Base-by-base conservation (phyloP, 2,113 vertebrate genomes). In the Phylloscopus trochiloides region DNA sequence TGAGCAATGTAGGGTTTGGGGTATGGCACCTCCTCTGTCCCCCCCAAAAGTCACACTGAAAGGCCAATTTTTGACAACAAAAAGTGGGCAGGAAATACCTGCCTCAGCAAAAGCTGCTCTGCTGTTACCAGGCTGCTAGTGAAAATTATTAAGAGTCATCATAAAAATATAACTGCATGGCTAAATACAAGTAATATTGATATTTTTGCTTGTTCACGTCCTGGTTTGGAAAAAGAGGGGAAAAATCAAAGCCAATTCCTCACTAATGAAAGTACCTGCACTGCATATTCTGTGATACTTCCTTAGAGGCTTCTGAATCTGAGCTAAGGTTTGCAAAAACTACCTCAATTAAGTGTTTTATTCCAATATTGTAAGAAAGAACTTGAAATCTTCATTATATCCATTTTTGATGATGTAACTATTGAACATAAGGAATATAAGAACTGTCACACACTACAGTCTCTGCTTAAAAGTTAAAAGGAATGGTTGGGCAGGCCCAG, bases 391-490 rank as follows among this genome's bases (percentile, higher is more conserved):
- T 50, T 24, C 20, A 34, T 51, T 31, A 20, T 4, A 20, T 6
- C 8, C 47, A 14, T 18, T 22, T 77, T 38, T 3, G 10, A 77
- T 9, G 31, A 36, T 19, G 10, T 5, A 66, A 52, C 9, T 25
- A 14, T 0, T 43, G 74, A 77, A 63, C 25, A 38, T 9, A 21
- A 47, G 17, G 34, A 70, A 45, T 1, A 0, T 3, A 63, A 78
- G 13, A 75, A 29, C 10, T 57, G 18, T 28, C 28, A 40, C 1
- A n/a, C 20, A 26, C 7, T 12, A 25, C 10, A 28, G 11, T 6
- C n/a, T 70, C 48, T 61, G 45, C 66, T 17, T 47, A 62, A 82
- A 90, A 57, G 48, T 85, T 93, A 47, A 57, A 94, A 75, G 12
- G 76, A 76, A 34, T 42, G 40, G 45, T 36, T 68, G 91, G 62